A percentile compares a stretch with the other conserved stretches of the same genome.
phyloP scores from a whole-genome alignment of 2,113 vertebrate genomes.

The Brienomyrus brachyistius region DNA sequence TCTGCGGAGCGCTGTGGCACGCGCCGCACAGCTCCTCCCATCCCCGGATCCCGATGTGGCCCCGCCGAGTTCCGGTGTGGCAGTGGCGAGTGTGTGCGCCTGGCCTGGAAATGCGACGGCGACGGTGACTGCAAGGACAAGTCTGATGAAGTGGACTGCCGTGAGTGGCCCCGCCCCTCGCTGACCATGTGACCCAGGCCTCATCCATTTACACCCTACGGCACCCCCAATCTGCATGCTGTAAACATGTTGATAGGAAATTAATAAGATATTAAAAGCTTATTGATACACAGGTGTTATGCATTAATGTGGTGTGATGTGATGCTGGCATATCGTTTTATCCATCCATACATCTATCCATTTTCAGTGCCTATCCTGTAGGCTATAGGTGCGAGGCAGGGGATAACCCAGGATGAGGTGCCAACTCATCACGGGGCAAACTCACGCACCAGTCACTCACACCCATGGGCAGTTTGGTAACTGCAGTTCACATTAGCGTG shows the following conservation, averaged over 20 bases:
- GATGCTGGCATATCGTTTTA: background rate
- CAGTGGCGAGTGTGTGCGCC: slow-evolving; percentile 83
- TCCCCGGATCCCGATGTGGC: slow-evolving; percentile 59
- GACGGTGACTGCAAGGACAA: slow-evolving; percentile 96
- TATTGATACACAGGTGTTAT: background rate
- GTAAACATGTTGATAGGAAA: background rate
- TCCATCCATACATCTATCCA: background rate
- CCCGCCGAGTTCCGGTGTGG: slow-evolving; percentile 77
- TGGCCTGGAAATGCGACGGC: slow-evolving; percentile 89
- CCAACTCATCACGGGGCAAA: background rate
- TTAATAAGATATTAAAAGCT: background rate
- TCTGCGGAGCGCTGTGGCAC: slow-evolving; percentile 65
- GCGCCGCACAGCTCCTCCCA: slow-evolving; percentile 33
- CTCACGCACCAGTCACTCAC: background rate
- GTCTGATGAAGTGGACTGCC: slow-evolving; percentile 85
- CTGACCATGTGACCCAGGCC: background rate
- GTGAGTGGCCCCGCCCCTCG: slow-evolving; percentile 62
- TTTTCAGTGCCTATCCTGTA: background rate
- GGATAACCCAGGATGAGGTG: background rate
- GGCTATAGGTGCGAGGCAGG: background rate
- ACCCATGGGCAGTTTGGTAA: background rate
- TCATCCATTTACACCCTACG: background rate
- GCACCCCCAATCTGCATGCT: background rate
- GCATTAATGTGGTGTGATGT: background rate
- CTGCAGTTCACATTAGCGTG: background rate